Base-by-base conservation (phyloP, 2,797 vertebrate genomes). In the Staurois parvus region DNA sequence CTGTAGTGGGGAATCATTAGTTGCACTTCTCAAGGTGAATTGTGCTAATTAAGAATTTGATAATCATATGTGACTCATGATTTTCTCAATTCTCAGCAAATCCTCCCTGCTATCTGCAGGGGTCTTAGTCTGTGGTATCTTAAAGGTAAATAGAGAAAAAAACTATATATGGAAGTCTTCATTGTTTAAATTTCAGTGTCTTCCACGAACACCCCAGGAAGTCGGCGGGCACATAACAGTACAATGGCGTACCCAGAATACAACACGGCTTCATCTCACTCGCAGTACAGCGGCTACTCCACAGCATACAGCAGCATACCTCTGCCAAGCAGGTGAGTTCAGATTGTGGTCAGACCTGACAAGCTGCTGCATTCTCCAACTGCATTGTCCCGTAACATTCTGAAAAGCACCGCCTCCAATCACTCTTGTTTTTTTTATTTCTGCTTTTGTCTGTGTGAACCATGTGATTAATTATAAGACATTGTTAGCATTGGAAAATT, bases 281-380 rank as follows among this genome's bases (percentile, higher is more conserved):
- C 96, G 85, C 90, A 96, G 42, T 98, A 95, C 0, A 70, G 92
- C 69, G 91, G 95, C 90, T 98, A 97, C 0, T 92, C 88, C 77
- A 93, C 91, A 2, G 90, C 93, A 81, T 95, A 96, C 86, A 95
- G 95, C 91, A 93, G 91, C 92, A 91, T 95, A 88, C 90, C 96
- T 85, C 78, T 95, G 90, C 96, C 97, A 84, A 96, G 90, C 96
- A 97, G 97, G 98, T 99, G 92, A 97, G 96, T 80, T 24, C 67
- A 48, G 30, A 10, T 10, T 76, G 32, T 37, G 5, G 73, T 48
- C 26, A 15, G 52, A 81, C 84, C 72, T 32, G 72, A 52, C 45
- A 1, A 26, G 34, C 68, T 6, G 30, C 67, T n/a, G 32, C 37
- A 85, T 85, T 85, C 56, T 34, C 26, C 1, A 29, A 68, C 29